phyloP scores from a whole-genome alignment of 2,797 vertebrate species.

The Rhinichthys osculus region DNA sequence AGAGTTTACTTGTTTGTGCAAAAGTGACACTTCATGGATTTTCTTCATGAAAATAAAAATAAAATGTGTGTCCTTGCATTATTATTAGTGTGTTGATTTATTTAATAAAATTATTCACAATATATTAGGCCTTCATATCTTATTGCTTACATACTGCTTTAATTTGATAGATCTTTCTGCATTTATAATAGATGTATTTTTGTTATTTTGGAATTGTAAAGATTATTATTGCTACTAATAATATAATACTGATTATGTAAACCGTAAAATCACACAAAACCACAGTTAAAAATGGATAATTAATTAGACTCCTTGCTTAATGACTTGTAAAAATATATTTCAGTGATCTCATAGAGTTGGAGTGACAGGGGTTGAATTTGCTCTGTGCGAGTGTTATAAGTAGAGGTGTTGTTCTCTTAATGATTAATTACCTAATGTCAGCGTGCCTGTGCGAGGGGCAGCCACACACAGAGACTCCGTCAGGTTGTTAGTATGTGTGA shows the following conservation, averaged over 20 bases:
- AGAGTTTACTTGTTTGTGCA: no score
- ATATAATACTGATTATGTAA: background rate
- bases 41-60: background rate
- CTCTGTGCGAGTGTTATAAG: conserved; percentile 30
- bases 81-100: background rate
- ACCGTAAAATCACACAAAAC: background rate
- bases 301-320: background rate
- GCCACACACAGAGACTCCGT: conserved; percentile 40
- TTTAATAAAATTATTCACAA: background rate
- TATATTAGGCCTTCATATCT: background rate
- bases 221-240: background rate
- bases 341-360: background rate
- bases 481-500: conserved; percentile 59
- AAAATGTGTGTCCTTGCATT: background rate
- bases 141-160: background rate
- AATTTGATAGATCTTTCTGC: background rate
- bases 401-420: conserved; percentile 38
- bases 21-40: background rate
- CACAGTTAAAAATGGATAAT: background rate
- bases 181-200: background rate
- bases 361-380: background rate
- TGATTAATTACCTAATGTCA: conserved; percentile 61
- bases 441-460: conserved; percentile 33
- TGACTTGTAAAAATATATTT: background rate
- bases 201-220: background rate